Evolutionary conservation across 2,888 invertebrate species (phyloP).

Genomic region (Octodonta nipae): DNA sequence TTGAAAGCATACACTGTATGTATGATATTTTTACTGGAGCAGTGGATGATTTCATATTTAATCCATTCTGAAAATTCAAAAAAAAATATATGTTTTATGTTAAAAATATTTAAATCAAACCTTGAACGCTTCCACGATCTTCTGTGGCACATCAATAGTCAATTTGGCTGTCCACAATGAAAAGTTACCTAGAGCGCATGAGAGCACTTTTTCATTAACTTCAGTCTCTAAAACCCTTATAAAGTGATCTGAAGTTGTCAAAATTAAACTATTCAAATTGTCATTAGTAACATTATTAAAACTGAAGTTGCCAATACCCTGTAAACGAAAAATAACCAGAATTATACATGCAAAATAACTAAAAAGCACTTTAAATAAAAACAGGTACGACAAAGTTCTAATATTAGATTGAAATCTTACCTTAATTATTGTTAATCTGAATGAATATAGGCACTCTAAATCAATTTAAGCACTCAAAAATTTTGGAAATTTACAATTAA

Average conservation of each 20-base stretch:
- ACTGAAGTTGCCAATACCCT: conserved; percentile 62
- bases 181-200: conserved; percentile 68
- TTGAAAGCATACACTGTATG: conserved; percentile 57
- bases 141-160: conserved; percentile 48
- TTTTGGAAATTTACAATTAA: too few species aligned
- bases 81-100: conserved; percentile 2
- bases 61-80: conserved; percentile 47
- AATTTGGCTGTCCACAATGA: conserved; percentile 63
- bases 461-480: too few species aligned
- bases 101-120: conserved; percentile 21
- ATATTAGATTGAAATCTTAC: too few species aligned
- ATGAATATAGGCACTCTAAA: too few species aligned
- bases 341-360: too few species aligned
- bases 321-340: too few species aligned
- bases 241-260: conserved; percentile 51
- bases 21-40: conserved; percentile 66
- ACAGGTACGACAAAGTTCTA: too few species aligned
- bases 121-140: conserved; percentile 51
- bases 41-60: conserved; percentile 62
- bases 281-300: conserved; percentile 51
- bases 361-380: too few species aligned
- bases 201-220: conserved; percentile 82
- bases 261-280: conserved; percentile 44
- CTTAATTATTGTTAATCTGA: too few species aligned
- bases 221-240: conserved; percentile 71